Evolutionary conservation across 2,113 vertebrate species (phyloP), one percentile per base, ranked within the genome.

Genomic region (Piaya cayana): DNA sequence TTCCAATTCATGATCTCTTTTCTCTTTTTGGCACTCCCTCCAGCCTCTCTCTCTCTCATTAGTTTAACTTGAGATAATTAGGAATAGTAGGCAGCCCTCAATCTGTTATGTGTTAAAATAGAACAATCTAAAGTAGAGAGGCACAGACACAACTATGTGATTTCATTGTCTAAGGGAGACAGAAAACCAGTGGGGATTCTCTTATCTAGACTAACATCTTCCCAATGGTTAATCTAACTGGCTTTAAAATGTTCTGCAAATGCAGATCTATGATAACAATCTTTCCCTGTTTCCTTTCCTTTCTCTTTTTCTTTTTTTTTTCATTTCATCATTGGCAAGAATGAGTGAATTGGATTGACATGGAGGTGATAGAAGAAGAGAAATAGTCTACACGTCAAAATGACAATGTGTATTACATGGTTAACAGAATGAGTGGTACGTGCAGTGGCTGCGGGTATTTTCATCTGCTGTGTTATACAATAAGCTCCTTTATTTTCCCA

Each of bases 121-220:
- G 96, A 97, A 96, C 63, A 97, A 97, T 93, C 93, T 97, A 96
- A 98, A 98, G 98, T 94, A 97, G 95, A 97, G 86, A 96, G 85
- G 72, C 92, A 94, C 97, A 99, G 98, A 98, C 98, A 94, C 72
- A 98, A 97, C 97, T 98, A 98, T 97, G 93, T 96, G 96, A 96
- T 98, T 97, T 97, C 96, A 98, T 98, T 99, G 98, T 98, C 97
- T 97, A 86, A 63, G 88, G 97, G 98, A 98, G 98, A 98, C 98
- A 98, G 98, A 94, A 97, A 97, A 96, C 77, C 98, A 98, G 98
- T 98, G 97, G 98, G 98, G 97, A 97, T 98, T 96, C 97, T 76
- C 95, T 98, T 98, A 98, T 98, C 98, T 98, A 97, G 97, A 97
- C 96, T 97, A 98, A 97, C 97, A 98, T 98, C 97, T 98, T 98